Base-by-base conservation (phyloP, 2,888 invertebrate genomes). In the Apocheima hispidaria region DNA sequence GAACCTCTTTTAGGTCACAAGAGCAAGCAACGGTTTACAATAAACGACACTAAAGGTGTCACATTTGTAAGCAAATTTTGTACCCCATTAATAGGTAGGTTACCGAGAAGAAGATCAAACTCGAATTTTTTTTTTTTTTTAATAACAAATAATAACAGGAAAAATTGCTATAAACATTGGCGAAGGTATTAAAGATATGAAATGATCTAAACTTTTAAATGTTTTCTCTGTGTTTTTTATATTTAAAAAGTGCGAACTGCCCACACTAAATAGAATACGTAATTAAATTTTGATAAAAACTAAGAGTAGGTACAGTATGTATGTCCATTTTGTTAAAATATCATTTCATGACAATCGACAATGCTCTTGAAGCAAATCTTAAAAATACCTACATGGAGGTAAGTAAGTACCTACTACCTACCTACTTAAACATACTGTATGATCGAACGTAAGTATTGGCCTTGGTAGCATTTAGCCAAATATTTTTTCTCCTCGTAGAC, bases 391-490 rank as follows among this genome's bases (percentile, higher is more conserved):
- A 50, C 9, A 43, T 2, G 28, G 21, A 26, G 30, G 21, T 26
- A n/a, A 1, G 4, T 33, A 48, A 6, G 33, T 33, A 33, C 6
- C 6, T 7, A 26, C 2, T 1, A 14, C 7, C n/a, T 53, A 54
- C 12, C 16, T 48, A 40, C 20, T 28, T 20, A 23, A 40, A 40
- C 44, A 60, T 54, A 63, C 65, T 70, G 67, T 71, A 55, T 73
- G 74, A 75, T 79, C 73, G 75, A 52, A 86, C 78, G 84, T 87
- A 83, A 78, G 61, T 69, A 74, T 66, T 87, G 88, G 84, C 90
- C 90, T 90, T 89, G 88, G 77, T 76, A 77, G 72, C 72, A 84
- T 83, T 85, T 87, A 82, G 79, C 77, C 78, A 81, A 84, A 85
- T 80, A 78, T 84, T 83, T 87, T 86, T 87, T 82, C 74, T 83